Conservation (phyloP, 2,797 vertebrate species). For the Cuculus canorus region DNA sequence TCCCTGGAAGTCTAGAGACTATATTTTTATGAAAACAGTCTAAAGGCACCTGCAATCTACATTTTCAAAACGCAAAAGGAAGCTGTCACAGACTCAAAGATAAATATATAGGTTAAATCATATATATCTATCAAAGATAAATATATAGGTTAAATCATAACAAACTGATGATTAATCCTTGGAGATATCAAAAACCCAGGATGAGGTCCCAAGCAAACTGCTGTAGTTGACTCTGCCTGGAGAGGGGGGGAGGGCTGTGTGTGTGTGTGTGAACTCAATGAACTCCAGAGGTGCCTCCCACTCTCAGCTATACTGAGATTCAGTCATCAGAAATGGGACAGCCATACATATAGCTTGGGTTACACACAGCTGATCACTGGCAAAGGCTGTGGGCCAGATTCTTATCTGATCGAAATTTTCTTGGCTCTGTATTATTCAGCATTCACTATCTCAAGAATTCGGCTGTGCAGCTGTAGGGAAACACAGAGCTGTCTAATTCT, state of each 20-base stretch:
- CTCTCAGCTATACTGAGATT: not conserved
- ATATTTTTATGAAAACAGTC: not conserved
- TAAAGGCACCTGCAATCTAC: not conserved
- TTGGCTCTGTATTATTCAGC: not conserved
- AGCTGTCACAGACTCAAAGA: not conserved
- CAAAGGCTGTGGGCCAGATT: not conserved
- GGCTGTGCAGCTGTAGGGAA: not conserved
- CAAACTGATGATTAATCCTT: not conserved
- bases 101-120: not conserved
- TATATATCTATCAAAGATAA: too few relatives aligned
- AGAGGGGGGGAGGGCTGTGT: accelerated
- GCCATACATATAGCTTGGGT: not conserved
- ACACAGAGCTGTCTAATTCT: not conserved
- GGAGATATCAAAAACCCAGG: not conserved
- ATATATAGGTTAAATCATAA: not conserved
- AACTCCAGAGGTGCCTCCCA: not conserved
- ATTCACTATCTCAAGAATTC: not conserved
- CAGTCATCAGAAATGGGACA: not conserved
- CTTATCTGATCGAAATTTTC: not conserved
- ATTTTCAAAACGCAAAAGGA: not conserved
- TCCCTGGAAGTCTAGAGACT: not conserved
- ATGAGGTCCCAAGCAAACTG: not conserved
- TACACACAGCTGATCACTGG: not conserved
- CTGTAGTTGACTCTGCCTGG: not conserved
- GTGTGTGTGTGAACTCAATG: not conserved